These are phyloP conservation scores for Carterocephalus palaemon DNA, from an alignment of 2,888 invertebrate genomes.

Conservation along the genomic window DNA sequence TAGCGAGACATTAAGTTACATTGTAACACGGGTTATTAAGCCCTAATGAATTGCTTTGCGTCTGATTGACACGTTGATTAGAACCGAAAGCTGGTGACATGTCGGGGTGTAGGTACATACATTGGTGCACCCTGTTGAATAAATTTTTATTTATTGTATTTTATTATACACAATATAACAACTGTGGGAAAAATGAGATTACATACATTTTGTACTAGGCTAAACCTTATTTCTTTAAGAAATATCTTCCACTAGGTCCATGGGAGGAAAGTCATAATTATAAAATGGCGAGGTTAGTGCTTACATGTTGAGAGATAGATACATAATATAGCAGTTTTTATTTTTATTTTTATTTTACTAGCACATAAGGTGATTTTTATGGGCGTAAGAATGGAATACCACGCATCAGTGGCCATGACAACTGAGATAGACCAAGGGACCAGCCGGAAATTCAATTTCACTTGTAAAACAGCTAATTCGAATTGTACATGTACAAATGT, in stretches of 20 bases:
- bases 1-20: constrained; percentile 2
- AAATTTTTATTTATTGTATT: neutral
- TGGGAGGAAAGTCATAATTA: neutral
- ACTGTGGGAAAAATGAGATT: too few species aligned
- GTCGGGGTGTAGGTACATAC: constrained; percentile 17
- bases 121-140: neutral
- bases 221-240: neutral
- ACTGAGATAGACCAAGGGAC: neutral
- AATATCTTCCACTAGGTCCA: neutral
- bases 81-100: constrained; percentile 16
- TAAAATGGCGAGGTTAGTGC: neutral
- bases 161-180: too few species aligned
- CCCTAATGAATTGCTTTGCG: constrained; percentile 13
- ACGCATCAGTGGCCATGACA: neutral
- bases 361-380: neutral
- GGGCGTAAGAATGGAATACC: neutral
- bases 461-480: too few species aligned
- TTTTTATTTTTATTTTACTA: neutral
- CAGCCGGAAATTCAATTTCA: too few species aligned
- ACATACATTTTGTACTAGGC: neutral
- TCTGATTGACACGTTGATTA: constrained; percentile 16
- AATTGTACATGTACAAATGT: too few species aligned
- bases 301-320: neutral
- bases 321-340: neutral
- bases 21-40: constrained; percentile 2